Percentiles rank a stretch among this genome's conserved stretches.
Conservation (phyloP, 37 sponge, comb jelly and placozoan species). For the Halisarca cf. caerulea region DNA sequence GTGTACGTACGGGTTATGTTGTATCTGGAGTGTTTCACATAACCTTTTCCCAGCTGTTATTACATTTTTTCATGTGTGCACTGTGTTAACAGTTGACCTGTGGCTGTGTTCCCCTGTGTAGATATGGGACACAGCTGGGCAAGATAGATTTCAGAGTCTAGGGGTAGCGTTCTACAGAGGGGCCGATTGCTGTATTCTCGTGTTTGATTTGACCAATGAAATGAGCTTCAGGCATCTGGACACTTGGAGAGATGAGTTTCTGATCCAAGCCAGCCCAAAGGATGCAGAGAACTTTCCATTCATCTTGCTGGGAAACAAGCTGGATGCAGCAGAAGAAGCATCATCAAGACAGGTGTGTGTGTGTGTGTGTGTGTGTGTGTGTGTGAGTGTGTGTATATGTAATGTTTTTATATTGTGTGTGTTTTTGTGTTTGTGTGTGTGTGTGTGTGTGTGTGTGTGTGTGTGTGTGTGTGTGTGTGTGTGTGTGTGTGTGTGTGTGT, state of each 20-base stretch:
- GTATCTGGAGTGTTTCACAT: too few species aligned
- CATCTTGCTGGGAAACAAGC: conserved; percentile 67
- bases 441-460: conserved; percentile 23
- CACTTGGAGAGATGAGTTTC: conserved; percentile 99
- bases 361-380: conserved; percentile 9
- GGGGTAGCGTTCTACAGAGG: conserved; percentile 77
- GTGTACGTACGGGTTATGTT: too few species aligned
- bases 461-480: conserved; percentile 8
- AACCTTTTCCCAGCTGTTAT: too few species aligned
- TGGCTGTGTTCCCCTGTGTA: too few species aligned
- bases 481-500: conserved; percentile 2
- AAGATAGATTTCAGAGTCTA: conserved; percentile 68
- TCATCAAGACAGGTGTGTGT: conserved; percentile 24
- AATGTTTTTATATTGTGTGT: not conserved
- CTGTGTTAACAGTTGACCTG: too few species aligned
- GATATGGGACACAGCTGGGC: conserved; percentile 81
- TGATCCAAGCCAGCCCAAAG: conserved; percentile 96
- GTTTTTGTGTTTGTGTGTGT: conserved; percentile 19
- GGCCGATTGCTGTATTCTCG: conserved; percentile 76
- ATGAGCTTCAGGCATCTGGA: conserved; percentile 97
- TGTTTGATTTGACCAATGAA: conserved; percentile 95
- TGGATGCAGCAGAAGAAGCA: conserved; percentile 49
- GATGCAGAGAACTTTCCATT: conserved; percentile 94
- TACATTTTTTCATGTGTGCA: too few species aligned
- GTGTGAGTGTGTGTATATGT: conserved; percentile 1